A percentile compares a stretch with the other conserved stretches of the same genome.
These are phyloP conservation scores for Ranitomeya imitator DNA, from an alignment of 2,113 vertebrate species.

Conservation along the genomic window DNA sequence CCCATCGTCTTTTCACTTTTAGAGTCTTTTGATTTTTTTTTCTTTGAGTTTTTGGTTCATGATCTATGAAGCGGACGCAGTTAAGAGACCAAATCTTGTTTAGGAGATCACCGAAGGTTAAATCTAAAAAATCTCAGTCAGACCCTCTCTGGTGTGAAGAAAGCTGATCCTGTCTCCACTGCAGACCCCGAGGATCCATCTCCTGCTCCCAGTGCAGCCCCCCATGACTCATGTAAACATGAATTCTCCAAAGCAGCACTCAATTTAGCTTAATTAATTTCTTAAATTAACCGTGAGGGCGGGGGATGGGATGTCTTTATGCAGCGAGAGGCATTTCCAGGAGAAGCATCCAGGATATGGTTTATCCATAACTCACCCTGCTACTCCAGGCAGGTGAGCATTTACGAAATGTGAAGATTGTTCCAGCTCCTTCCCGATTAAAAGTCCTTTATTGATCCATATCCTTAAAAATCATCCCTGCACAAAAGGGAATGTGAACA, in stretches of 20 bases:
- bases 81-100: not conserved
- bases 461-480: too few relatives aligned
- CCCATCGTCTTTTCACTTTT: not conserved
- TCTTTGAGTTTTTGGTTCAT: not conserved
- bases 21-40: not conserved
- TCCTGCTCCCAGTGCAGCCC: not conserved
- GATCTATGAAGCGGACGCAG: not conserved
- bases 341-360: not conserved
- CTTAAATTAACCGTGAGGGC: not conserved
- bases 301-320: not conserved
- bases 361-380: not conserved
- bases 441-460: too few relatives aligned
- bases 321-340: not conserved
- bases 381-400: not conserved
- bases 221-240: conserved; percentile 2
- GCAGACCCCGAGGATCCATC: too few relatives aligned
- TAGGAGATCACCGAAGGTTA: conserved; percentile 4
- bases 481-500: too few relatives aligned
- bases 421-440: too few relatives aligned
- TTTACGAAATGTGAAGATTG: too few relatives aligned
- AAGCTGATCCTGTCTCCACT: too few relatives aligned
- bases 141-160: too few relatives aligned
- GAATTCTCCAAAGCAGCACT: not conserved
- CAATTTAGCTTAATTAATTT: conserved; percentile 15
- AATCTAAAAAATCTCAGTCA: not conserved